Conservation (phyloP, 2,888 invertebrate species). For the Cheilosia soror region DNA sequence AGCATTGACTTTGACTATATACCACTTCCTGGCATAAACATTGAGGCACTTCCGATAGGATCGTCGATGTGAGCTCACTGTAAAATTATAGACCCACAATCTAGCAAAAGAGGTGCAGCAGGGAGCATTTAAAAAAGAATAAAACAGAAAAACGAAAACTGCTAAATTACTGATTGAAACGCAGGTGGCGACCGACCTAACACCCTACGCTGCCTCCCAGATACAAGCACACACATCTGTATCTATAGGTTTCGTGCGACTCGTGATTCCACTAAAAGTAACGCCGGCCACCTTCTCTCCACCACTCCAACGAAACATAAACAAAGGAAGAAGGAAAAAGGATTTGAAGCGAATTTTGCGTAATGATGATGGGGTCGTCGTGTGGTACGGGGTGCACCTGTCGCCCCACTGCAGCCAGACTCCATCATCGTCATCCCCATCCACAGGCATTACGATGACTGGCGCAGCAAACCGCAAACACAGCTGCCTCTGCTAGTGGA, state of each 20-base stretch:
- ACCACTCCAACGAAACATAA: conserved; percentile 20
- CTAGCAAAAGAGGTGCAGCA: conserved; percentile 6
- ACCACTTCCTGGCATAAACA: neutral
- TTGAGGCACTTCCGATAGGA: conserved; percentile 19
- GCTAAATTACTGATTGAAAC: conserved; percentile 48
- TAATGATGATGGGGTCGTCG: neutral
- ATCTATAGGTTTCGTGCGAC: neutral
- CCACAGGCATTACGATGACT: conserved; percentile 5
- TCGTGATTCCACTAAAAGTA: conserved; percentile 17
- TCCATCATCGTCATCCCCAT: neutral
- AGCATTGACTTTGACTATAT: neutral
- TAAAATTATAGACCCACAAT: conserved; percentile 14
- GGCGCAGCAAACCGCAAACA: conserved; percentile 17
- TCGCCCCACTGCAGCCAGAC: conserved; percentile 31
- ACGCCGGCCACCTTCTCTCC: neutral
- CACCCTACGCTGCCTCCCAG: conserved; percentile 9
- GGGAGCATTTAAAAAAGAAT: neutral
- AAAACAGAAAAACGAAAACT: neutral
- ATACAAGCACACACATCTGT: conserved; percentile 29
- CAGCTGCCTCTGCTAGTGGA: conserved; percentile 51
- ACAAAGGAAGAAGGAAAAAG: conserved; percentile 56
- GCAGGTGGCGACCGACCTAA: conserved; percentile 45
- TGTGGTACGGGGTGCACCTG: conserved; percentile 41
- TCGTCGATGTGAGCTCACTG: neutral
- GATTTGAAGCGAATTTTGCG: conserved; percentile 43